Evolutionary conservation across 1,140 invertebrate genomes (phyloP), one percentile per base, ranked within the genome.

Genomic region (Drosophila nigromelanica): DNA sequence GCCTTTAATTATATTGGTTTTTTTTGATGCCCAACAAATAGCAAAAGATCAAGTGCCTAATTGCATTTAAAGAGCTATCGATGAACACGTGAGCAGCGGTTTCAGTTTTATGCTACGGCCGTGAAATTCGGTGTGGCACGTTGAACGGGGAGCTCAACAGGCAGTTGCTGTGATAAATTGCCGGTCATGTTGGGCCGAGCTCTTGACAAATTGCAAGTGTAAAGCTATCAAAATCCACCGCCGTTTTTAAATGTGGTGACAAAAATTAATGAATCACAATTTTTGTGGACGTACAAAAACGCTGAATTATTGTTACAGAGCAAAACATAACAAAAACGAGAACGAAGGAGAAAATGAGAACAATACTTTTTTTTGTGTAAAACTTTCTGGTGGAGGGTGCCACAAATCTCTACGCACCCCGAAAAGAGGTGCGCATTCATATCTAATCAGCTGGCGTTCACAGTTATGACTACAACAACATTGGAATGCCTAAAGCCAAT

Each of bases 241-340:
- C 45, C 55, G 55, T 14, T 76, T 72, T 86, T 66, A 80, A 76
- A 73, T 85, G 72, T 82, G 76, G 73, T 59, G 64, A 73, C 74
- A 75, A 69, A 86, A 89, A 91, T 89, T 80, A 91, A 91, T 91
- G 89, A 91, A 91, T 76, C 89, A 91, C 80, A 62, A 69, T 91
- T 91, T 85, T 79, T 72, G 75, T 66, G 61, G 35, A 45, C 48
- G 30, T 61, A 51, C 55, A 79, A 76, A 78, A 56, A 70, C 45
- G 39, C 42, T 47, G 61, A 78, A 73, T 66, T 72, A 63, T 67
- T 30, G 8, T 40, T 24, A 11, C 51, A 58, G 30, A 42, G 21
- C 12, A 30, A 52, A 52, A 33, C 7, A 58, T 8, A 40, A 11
- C 27, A n/a, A 18, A 45, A 15, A 60, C 24, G n/a, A 2, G 15